Evolutionary conservation across 2,888 invertebrate species (phyloP), one percentile per base, ranked within the genome.

Genomic region (Boloria selene): DNA sequence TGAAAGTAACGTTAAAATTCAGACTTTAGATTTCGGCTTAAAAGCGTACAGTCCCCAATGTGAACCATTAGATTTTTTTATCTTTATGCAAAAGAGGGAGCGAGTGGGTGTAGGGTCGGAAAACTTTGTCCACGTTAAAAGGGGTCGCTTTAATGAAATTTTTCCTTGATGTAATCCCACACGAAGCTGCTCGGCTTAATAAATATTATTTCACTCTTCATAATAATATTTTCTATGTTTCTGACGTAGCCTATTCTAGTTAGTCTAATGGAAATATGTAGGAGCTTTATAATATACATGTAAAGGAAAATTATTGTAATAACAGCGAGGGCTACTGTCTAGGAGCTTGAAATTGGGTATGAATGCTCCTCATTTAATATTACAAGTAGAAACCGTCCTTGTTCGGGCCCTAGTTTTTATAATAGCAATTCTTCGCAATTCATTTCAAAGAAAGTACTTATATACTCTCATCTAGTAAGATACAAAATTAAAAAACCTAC

Each of bases 121-220:
- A 67, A 67, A 67, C 64, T 67, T 67, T 60, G 67, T 66, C 58
- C 66, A 50, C 52, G 53, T 62, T 61, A 56, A 60, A 65, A 62
- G 50, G 67, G 68, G 61, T 58, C 50, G 45, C n/a, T 58, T 62
- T 62, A 61, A 68, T 65, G 59, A 68, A 68, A 65, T 47, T 68
- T 65, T 59, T 65, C 53, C 49, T 60, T 44, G 18, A 45, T 54
- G 51, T 65, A 61, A 68, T 62, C 62, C 62, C 31, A 50, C 49
- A 58, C 61, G 55, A 47, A 45, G 47, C 31, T 10, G 31, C 16
- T 61, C 17, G 14, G 53, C 45, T 53, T 55, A 55, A 54, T 49
- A 62, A 47, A 54, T 62, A 54, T 47, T 62, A 49, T 55, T 49
- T 50, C 45, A 6, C 49, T 55, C 38, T 50, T 55, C 56, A 22